Conservation (phyloP, 1,140 invertebrate genomes). For the Cotesia chilonis region DNA sequence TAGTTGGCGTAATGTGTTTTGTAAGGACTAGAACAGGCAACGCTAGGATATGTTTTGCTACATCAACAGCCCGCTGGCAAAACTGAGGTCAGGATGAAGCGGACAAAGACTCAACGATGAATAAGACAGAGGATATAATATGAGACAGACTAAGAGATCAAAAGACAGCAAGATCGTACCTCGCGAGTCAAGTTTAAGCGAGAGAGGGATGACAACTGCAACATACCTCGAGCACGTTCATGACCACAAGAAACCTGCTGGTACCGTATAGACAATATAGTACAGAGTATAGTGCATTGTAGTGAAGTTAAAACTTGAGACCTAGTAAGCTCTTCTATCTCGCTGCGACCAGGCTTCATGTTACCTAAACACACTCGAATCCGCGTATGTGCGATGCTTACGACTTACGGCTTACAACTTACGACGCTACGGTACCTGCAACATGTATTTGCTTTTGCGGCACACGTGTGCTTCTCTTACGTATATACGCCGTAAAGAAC, state of each 20-base stretch:
- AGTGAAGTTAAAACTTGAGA: too few species aligned
- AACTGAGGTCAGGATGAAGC: slow-evolving; percentile 4
- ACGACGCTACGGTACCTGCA: slow-evolving; percentile 18
- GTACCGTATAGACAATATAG: not conserved
- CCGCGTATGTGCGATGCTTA: slow-evolving; percentile 2
- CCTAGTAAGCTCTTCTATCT: too few species aligned
- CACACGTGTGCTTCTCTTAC: not conserved
- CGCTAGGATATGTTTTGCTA: not conserved
- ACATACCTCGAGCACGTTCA: slow-evolving; percentile 20
- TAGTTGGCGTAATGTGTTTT: too few species aligned
- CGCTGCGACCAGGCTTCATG: not conserved
- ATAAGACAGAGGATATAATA: not conserved
- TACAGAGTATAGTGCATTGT: too few species aligned
- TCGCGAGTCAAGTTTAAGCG: not conserved
- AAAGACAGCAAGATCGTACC: not conserved
- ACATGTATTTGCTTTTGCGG: slow-evolving; percentile 28
- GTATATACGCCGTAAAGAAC: not conserved
- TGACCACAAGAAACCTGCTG: slow-evolving; percentile 25
- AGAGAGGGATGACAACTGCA: slow-evolving; percentile 25
- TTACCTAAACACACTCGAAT: not conserved
- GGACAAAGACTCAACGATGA: not conserved
- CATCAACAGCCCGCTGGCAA: slow-evolving; percentile 28
- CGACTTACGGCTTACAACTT: not conserved
- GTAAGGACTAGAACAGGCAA: not conserved
- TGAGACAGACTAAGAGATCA: not conserved